A percentile compares a stretch with the other conserved stretches of the same genome.
Evolutionary conservation across 2,888 invertebrate species (phyloP).

Genomic region (Torymus tubicola): DNA sequence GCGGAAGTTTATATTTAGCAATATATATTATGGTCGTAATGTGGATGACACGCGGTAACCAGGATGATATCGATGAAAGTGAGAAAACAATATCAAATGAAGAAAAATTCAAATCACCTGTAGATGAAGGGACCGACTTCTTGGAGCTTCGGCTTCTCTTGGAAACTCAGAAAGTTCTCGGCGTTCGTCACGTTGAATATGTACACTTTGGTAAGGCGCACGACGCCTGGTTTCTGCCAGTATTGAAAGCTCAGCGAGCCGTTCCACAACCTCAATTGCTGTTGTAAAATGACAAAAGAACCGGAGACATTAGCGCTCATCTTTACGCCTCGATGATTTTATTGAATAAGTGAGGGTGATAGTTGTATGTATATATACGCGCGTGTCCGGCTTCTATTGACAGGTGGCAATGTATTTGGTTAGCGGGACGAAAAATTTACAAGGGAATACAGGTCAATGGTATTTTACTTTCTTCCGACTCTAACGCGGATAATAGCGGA

Average conservation of each 20-base stretch:
- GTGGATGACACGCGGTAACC: too few relatives aligned
- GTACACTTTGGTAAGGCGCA: conserved; percentile 89
- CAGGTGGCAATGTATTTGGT: too few relatives aligned
- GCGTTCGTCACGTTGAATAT: conserved; percentile 94
- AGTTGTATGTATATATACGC: too few relatives aligned
- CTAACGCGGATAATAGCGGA: too few relatives aligned
- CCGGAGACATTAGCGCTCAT: neutral
- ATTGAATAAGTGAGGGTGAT: conserved; percentile 38
- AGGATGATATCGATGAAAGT: too few relatives aligned
- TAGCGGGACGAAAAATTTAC: too few relatives aligned
- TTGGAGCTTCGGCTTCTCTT: conserved; percentile 88
- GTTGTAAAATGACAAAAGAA: conserved; percentile 65
- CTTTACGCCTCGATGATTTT: too few relatives aligned
- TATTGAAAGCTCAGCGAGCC: conserved; percentile 91
- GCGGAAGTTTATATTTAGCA: too few relatives aligned
- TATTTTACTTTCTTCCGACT: too few relatives aligned
- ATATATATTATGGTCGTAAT: too few relatives aligned
- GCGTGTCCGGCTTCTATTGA: too few relatives aligned
- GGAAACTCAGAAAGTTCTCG: conserved; percentile 85
- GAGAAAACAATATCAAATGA: neutral
- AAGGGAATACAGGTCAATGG: too few relatives aligned
- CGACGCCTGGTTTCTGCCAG: conserved; percentile 92
- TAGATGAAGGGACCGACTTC: conserved; percentile 93
- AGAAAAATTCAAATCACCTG: conserved; percentile 79
- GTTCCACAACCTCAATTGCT: conserved; percentile 91